Conservation (phyloP, 2,888 invertebrate species). For the Hydrotaea diabolus region DNA sequence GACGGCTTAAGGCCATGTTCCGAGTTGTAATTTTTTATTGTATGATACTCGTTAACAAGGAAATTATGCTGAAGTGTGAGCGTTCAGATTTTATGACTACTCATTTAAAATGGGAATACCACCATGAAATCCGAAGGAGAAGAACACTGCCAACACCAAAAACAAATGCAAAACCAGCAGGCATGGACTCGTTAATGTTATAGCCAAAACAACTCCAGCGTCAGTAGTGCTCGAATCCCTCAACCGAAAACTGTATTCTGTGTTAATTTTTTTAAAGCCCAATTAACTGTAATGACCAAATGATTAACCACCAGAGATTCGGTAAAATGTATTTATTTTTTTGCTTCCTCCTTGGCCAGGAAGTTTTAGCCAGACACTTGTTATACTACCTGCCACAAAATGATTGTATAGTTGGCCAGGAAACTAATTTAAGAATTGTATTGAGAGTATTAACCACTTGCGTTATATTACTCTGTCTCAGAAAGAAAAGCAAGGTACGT, state of each 20-base stretch:
- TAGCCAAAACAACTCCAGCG: conserved; percentile 8
- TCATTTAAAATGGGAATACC: conserved; percentile 40
- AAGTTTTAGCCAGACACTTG: background rate
- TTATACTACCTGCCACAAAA: background rate
- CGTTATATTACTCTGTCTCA: too few relatives aligned
- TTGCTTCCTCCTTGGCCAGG: background rate
- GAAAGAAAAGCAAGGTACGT: too few relatives aligned
- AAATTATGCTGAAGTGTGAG: conserved; percentile 54
- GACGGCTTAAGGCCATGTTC: conserved; percentile 31
- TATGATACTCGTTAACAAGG: conserved; percentile 52
- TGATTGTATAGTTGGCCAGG: too few relatives aligned
- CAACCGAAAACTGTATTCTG: background rate
- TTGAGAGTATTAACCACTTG: too few relatives aligned
- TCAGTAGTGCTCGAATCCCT: background rate
- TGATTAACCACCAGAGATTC: conserved; percentile 28
- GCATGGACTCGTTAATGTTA: conserved; percentile 17
- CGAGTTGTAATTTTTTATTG: conserved; percentile 44
- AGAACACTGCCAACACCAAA: background rate
- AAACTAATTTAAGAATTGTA: too few relatives aligned
- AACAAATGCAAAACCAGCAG: background rate
- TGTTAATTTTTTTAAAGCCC: conserved; percentile 56
- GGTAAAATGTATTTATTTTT: too few relatives aligned
- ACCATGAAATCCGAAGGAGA: background rate
- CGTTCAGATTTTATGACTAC: conserved; percentile 53
- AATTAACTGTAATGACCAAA: conserved; percentile 43